Conservation (phyloP, 2,113 vertebrate species). For the Salvelinus alpinus region DNA sequence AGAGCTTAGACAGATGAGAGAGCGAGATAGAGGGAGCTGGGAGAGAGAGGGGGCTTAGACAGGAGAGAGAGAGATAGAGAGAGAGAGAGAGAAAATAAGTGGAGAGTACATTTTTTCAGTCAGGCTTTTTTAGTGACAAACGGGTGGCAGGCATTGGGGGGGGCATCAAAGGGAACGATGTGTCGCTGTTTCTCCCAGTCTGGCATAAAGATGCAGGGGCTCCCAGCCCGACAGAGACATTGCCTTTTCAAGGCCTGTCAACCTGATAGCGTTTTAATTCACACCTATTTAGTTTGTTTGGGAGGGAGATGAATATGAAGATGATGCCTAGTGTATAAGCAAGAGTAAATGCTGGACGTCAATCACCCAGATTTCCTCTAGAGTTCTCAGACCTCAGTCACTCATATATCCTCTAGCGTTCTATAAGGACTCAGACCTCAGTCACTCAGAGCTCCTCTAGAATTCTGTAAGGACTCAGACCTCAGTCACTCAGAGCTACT, state of each 20-base stretch:
- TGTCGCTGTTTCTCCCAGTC: conserved; percentile 30
- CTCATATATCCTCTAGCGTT: background rate
- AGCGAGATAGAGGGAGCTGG: background rate
- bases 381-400: no score
- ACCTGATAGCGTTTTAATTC: conserved; percentile 58
- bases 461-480: no score
- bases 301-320: conserved; percentile 12
- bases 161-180: conserved; percentile 57
- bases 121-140: conserved; percentile 44
- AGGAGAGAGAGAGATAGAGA: conserved; percentile 7
- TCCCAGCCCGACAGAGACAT: background rate
- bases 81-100: conserved; percentile 16
- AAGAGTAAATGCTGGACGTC: conserved; percentile 6
- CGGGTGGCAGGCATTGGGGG: conserved; percentile 17
- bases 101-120: conserved; percentile 34
- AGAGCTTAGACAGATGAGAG: no score
- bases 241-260: conserved; percentile 59
- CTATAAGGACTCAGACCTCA: no score
- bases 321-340: background rate
- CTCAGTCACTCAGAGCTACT: no score
- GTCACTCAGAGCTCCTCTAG: no score
- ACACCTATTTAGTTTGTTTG: conserved; percentile 55
- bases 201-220: no score
- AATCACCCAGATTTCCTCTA: background rate
- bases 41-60: background rate